phyloP scores from a whole-genome alignment of 2,888 invertebrate species.

The Entomobrya multifasciata region DNA sequence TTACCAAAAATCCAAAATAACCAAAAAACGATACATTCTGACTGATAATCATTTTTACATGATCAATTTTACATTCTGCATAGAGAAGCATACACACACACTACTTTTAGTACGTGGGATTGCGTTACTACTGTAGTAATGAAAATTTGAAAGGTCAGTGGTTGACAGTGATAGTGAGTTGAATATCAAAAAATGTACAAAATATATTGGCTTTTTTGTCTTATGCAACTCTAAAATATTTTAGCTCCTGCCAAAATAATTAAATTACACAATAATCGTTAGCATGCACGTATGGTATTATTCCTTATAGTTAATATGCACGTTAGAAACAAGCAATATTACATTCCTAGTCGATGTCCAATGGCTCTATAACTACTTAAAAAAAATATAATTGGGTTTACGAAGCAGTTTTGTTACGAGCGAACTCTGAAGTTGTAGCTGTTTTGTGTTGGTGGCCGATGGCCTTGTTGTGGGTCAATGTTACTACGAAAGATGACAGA shows the following conservation, averaged over 20 bases:
- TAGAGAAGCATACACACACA: no score
- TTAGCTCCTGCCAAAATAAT: constrained; percentile 38
- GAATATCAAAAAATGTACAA: no score
- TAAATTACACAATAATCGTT: background rate
- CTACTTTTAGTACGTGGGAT: no score
- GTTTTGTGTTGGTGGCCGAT: background rate
- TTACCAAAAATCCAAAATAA: constrained; percentile 14
- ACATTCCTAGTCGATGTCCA: background rate
- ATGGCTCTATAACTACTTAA: no score
- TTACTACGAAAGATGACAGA: background rate
- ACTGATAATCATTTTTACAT: constrained; percentile 24
- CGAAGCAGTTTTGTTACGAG: background rate
- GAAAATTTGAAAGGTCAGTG: constrained; percentile 30
- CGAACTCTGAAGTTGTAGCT: background rate
- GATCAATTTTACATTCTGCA: no score
- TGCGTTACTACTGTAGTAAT: constrained; percentile 24
- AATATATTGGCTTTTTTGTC: background rate
- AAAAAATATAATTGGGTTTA: no score
- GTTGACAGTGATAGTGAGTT: background rate
- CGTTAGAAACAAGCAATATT: background rate
- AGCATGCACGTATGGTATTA: background rate
- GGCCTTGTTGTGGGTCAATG: constrained; percentile 57
- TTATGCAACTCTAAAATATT: background rate
- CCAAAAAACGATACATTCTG: no score
- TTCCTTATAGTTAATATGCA: background rate